These are phyloP conservation scores for Philereme vetulata DNA, from an alignment of 2,888 invertebrate species.

Conservation along the genomic window DNA sequence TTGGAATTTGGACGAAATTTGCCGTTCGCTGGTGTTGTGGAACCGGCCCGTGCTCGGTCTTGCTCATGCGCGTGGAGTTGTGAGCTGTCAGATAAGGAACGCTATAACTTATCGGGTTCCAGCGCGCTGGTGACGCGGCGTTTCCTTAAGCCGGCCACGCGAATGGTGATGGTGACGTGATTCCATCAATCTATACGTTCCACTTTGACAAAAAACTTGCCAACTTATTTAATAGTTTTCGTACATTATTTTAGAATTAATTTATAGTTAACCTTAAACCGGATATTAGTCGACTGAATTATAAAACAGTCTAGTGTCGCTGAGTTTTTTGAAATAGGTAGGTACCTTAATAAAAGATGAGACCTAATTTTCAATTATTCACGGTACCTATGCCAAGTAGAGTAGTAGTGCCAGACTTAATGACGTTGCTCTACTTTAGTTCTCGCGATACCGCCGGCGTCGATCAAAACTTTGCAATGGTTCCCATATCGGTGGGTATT, in stretches of 20 bases:
- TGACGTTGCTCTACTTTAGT: no score
- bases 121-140: conserved; percentile 55
- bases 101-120: conserved; percentile 44
- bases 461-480: conserved; percentile 28
- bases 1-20: conserved; percentile 68
- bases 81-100: conserved; percentile 36
- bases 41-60: conserved; percentile 36
- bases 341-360: no score
- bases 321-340: no score
- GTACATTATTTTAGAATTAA: not conserved
- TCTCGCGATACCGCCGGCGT: conserved; percentile 9
- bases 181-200: conserved; percentile 55
- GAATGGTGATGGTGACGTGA: conserved; percentile 62
- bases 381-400: no score
- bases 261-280: no score
- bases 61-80: conserved; percentile 34
- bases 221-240: conserved; percentile 47
- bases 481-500: conserved; percentile 2
- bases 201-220: conserved; percentile 66
- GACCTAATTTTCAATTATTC: no score
- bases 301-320: no score
- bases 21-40: conserved; percentile 47
- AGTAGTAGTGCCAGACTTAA: no score
- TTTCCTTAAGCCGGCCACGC: conserved; percentile 66
- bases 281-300: no score